Evolutionary conservation across 30 jellyfish, hydroid and myxozoan species (phyloP).

Genomic region (Pseudorhiza aurosa): DNA sequence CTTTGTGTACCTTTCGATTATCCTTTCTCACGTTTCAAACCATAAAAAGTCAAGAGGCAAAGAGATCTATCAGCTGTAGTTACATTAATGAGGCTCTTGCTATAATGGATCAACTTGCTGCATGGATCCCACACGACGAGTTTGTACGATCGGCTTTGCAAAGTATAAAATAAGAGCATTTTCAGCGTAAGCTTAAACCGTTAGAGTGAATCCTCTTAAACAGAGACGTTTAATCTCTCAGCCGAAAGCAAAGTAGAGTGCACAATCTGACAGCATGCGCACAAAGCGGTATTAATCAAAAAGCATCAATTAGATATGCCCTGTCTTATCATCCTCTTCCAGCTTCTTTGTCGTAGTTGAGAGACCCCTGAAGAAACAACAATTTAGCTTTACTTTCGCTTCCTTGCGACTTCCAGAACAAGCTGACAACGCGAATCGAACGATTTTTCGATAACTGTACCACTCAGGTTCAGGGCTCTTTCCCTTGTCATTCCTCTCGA

Average conservation of each 20-base stretch:
- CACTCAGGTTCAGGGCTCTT: too few species aligned
- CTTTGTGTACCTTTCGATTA: too few species aligned
- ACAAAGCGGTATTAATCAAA: slow-evolving; percentile 3
- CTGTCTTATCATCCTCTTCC: background rate
- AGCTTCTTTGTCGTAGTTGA: background rate
- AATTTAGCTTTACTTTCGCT: too few species aligned
- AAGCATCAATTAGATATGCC: background rate
- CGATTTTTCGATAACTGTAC: too few species aligned
- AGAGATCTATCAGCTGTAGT: too few species aligned
- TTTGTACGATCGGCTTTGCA: background rate
- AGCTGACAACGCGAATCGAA: too few species aligned
- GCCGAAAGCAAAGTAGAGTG: slow-evolving; percentile 1
- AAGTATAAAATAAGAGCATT: background rate
- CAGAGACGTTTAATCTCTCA: background rate
- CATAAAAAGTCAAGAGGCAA: too few species aligned
- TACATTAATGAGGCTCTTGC: too few species aligned
- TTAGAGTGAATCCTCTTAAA: slow-evolving; percentile 29
- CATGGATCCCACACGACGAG: slow-evolving; percentile 25
- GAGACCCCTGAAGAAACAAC: background rate
- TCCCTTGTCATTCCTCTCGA: too few species aligned
- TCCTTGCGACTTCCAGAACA: too few species aligned
- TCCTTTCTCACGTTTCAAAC: too few species aligned
- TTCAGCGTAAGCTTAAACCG: slow-evolving; percentile 23
- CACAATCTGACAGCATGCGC: slow-evolving; percentile 9
- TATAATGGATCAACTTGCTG: too few species aligned